Base-by-base conservation (phyloP, 2,113 vertebrate species). In the Anseranas semipalmata region DNA sequence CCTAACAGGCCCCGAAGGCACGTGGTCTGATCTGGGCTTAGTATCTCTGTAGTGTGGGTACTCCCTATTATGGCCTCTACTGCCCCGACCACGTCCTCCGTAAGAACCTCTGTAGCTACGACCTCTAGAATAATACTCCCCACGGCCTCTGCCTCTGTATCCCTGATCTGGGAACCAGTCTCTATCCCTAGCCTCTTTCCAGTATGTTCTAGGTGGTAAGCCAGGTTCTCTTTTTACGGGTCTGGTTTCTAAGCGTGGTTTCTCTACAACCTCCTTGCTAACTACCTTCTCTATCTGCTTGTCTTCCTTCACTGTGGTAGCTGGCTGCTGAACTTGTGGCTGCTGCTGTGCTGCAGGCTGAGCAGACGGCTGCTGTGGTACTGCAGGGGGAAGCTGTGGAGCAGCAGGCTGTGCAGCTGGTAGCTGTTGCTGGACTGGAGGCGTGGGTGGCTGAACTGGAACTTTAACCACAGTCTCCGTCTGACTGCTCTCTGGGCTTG, bases 121-220 rank as follows among this genome's bases (percentile, higher is more conserved):
- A 14, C 99, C 99, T 94, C 99, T 98, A 5, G 99, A 99, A 67
- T 99, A 99, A 97, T 99, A 99, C 82, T 99, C 99, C 1, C 99
- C 99, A 33, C 99, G 98, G 35, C 99, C 99, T 35, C 99, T 98
- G 25, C 99, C 99, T 95, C 99, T 98, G 83, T 99, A 99, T 14
- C 97, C 99, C 46, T 98, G 98, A 67, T 99, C 99, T 45, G 97
- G 94, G 45, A 99, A 99, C 99, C 99, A 99, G 75, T 99, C 99
- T 85, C 98, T 97, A 1, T 99, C 99, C 93, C 98, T 97, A n/a
- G 97, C 98, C 7, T 99, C 99, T 75, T 99, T 98, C 91, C 99
- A 98, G 73, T 99, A 99, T 17, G 98, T 97, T 72, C 99, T 98
- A 16, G 99, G 98, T 37, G 99, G 99, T 24, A 98, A 93, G n/a